phyloP scores from a whole-genome alignment of 1,140 invertebrate species.

The Fopius arisanus region DNA sequence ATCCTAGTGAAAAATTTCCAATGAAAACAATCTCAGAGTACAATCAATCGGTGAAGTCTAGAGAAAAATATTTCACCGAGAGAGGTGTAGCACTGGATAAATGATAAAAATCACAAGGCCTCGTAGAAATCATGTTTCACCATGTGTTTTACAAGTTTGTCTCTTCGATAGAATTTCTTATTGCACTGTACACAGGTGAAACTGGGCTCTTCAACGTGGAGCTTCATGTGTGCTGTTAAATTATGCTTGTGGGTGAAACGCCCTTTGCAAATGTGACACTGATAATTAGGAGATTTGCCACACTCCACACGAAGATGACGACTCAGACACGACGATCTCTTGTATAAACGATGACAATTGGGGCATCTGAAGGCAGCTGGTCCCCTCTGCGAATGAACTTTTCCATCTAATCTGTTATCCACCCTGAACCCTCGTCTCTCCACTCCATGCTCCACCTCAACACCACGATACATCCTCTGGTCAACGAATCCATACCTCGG shows the following conservation, averaged over 20 bases:
- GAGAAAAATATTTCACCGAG: background rate
- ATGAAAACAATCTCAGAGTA: no score
- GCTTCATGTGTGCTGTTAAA: conserved; percentile 59
- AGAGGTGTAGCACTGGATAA: background rate
- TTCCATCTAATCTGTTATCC: background rate
- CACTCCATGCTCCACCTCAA: background rate
- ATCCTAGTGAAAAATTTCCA: no score
- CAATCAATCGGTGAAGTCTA: background rate
- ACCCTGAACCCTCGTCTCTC: conserved; percentile 2
- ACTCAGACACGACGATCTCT: conserved; percentile 65
- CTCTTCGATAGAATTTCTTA: conserved; percentile 63
- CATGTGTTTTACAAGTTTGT: conserved; percentile 56
- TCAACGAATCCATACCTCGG: background rate
- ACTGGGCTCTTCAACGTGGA: conserved; percentile 65
- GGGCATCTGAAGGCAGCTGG: conserved; percentile 61
- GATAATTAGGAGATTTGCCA: conserved; percentile 59
- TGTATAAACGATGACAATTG: conserved; percentile 68
- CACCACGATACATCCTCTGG: no score
- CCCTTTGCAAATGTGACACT: conserved; percentile 59
- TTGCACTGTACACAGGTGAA: conserved; percentile 65
- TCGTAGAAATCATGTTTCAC: conserved; percentile 40
- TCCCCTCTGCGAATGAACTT: conserved; percentile 27
- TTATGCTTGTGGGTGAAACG: conserved; percentile 58
- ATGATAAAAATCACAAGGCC: background rate
- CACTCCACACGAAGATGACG: conserved; percentile 66